Percentiles rank a stretch among this genome's conserved stretches.
phyloP scores from a whole-genome alignment of 1,140 invertebrate species.

The Trachymyrmex cornetzi region DNA sequence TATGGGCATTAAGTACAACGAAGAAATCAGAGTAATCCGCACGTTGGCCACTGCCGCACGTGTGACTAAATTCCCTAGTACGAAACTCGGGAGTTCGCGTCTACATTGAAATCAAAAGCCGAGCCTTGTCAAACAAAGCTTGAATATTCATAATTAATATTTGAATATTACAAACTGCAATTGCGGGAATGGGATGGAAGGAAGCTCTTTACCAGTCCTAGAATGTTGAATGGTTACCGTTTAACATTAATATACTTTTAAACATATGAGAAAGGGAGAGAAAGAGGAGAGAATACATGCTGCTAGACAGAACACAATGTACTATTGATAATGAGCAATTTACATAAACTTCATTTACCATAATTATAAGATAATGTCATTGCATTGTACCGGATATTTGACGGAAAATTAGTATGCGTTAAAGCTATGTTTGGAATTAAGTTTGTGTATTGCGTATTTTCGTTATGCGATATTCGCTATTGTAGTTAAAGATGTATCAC shows the following conservation, averaged over 20 bases:
- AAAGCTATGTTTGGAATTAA: not conserved
- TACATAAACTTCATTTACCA: conserved; percentile 33
- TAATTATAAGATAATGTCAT: conserved; percentile 29
- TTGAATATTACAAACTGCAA: conserved; percentile 50
- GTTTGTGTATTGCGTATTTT: not conserved
- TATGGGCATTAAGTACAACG: conserved; percentile 24
- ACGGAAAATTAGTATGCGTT: conserved; percentile 11
- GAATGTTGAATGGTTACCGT: conserved; percentile 20
- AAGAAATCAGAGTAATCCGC: conserved; percentile 53
- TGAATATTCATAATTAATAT: conserved; percentile 60
- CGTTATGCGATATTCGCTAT: not conserved
- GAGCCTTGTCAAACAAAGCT: conserved; percentile 25
- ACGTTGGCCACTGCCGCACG: conserved; percentile 21
- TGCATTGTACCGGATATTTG: not conserved
- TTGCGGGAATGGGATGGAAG: not conserved
- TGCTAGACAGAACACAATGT: not conserved
- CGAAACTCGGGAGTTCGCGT: conserved; percentile 2
- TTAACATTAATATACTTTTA: conserved; percentile 29
- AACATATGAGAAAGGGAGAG: not conserved
- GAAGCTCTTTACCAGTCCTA: not conserved
- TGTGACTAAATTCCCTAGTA: conserved; percentile 12
- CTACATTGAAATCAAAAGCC: conserved; percentile 47
- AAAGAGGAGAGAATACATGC: conserved; percentile 7
- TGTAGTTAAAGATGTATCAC: conserved; percentile 3
- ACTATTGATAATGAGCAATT: conserved; percentile 31